Evolutionary conservation across 2,113 vertebrate species (phyloP).

Genomic region (Labeo catla): DNA sequence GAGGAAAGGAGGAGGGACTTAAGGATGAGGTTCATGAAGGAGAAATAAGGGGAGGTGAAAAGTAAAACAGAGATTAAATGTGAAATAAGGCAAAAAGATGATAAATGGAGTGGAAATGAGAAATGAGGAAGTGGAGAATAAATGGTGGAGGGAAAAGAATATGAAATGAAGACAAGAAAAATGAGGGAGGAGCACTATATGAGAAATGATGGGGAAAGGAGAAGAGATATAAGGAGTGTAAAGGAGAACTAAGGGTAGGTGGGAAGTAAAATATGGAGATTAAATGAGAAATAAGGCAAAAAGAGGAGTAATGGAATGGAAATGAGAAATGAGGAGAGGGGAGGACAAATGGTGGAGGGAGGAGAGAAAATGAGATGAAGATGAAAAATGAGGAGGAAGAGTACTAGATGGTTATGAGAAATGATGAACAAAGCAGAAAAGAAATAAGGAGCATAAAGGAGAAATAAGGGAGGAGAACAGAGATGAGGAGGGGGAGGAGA

Average conservation of each 20-base stretch:
- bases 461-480: background rate
- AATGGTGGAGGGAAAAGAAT: too few species aligned
- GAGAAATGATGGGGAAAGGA: background rate
- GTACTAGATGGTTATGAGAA: background rate
- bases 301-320: too few species aligned
- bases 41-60: background rate
- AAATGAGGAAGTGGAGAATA: background rate
- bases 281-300: background rate
- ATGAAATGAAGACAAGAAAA: background rate
- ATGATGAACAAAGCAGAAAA: background rate
- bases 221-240: background rate
- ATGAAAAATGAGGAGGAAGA: background rate
- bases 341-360: too few species aligned
- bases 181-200: background rate
- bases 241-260: background rate
- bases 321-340: too few species aligned
- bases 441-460: background rate
- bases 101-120: background rate
- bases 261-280: background rate
- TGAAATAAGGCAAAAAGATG: background rate
- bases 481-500: too few species aligned
- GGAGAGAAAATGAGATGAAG: too few species aligned
- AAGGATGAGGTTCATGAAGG: background rate
- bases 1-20: background rate
- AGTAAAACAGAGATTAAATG: background rate